Evolutionary conservation across 2,888 invertebrate species (phyloP), one percentile per base, ranked within the genome.

Genomic region (Orgyia antiqua): DNA sequence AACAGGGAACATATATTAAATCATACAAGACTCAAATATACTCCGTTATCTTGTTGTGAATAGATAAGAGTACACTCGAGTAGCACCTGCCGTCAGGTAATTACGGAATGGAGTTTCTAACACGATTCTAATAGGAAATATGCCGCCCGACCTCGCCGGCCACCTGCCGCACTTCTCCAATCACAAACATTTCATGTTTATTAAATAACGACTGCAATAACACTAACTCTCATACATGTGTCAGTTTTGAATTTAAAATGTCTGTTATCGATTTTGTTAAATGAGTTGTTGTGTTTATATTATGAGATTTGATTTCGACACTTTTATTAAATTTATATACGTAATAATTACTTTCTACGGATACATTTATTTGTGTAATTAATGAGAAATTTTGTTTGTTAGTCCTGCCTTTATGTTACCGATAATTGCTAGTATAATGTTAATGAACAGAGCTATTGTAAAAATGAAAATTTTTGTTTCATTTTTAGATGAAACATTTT

Each of bases 101-200:
- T 75, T 70, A 76, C 69, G 62, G 76, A 69, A 74, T 72, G 68
- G 69, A 52, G 58, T 55, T 53, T 68, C 66, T 63, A 67, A 65
- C 66, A 58, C 58, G 77, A 73, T 74, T 79, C 80, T 80, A 84
- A 84, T 82, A 79, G 78, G 83, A 82, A 76, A 78, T 67, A 58
- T 59, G 66, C 51, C 58, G 58, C 57, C 57, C 51, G 58, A 53
- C 53, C 52, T 45, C 56, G 57, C 46, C 33, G 36, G 44, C 69
- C 79, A 78, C 72, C 79, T 79, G 77, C 74, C 51, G 21, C 27
- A 33, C 34, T 33, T 26, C 51, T 38, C 51, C 54, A 53, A 53
- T 53, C 51, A 51, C 46, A 37, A 29, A 21, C 43, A 45, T 37
- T 43, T 25, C 13, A 26, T 34, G 43, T 45, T 46, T 43, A 53